phyloP scores from a whole-genome alignment of 2,113 vertebrate species.

The Bubalus kerabau region DNA sequence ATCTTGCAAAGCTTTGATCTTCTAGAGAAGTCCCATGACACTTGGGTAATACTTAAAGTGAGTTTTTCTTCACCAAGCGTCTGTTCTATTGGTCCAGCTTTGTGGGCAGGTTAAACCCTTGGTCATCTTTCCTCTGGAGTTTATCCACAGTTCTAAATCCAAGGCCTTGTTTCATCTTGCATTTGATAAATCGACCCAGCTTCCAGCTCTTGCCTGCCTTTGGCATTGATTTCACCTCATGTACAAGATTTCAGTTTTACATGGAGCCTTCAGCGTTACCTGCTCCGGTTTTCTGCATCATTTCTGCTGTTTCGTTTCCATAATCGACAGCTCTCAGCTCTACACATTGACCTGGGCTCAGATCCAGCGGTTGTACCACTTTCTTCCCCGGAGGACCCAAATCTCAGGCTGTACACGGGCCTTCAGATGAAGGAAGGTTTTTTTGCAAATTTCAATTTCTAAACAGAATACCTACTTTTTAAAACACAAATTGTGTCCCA shows the following conservation, averaged over 20 bases:
- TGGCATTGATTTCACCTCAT: neutral
- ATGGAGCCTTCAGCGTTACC: accelerated
- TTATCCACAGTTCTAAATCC: neutral
- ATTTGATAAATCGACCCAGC: too few relatives aligned
- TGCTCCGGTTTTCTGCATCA: accelerated
- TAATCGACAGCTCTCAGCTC: neutral
- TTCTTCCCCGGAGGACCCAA: neutral
- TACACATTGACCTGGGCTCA: accelerated
- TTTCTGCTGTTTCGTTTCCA: accelerated
- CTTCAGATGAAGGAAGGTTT: neutral
- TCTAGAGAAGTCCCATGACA: neutral
- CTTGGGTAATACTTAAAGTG: accelerated
- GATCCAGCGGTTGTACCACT: accelerated
- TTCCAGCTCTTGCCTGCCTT: neutral
- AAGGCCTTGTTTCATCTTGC: neutral
- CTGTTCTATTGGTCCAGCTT: neutral
- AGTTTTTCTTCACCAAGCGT: neutral
- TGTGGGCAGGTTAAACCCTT: neutral
- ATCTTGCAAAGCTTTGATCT: neutral
- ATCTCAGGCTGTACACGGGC: accelerated
- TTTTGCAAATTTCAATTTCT: neutral
- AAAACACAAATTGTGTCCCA: neutral
- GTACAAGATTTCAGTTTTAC: neutral
- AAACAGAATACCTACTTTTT: neutral
- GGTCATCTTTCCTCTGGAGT: neutral